Base-by-base conservation (phyloP, 2,797 vertebrate species). In the Fistularia commersonii region DNA sequence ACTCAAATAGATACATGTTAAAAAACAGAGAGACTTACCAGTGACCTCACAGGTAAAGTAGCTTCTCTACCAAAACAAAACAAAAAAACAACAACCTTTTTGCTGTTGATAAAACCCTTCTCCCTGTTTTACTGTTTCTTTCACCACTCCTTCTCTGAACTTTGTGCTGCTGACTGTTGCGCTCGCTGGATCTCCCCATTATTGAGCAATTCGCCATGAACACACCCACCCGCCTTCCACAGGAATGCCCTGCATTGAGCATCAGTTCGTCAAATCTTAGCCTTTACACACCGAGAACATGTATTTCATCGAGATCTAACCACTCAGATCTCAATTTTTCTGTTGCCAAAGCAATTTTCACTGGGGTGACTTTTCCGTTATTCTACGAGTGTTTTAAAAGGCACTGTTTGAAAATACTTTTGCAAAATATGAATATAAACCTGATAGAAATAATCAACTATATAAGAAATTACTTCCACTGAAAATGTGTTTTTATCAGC, bases 71-170 rank as follows among this genome's bases (percentile, higher is more conserved):
- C 23, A 2, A 23, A 23, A 23, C 2, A 23, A 23, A 23, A n/a
- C n/a, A 4, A 23, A 23, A 2, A 23, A 23, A 23, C 2, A 23
- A 23, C 23, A 23, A 23, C 2, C 23, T 23, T 23, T 23, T 23
- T 23, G 23, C 23, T 23, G 23, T 23, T 4, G 23, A 23, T 23
- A 23, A 23, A 23, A 4, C 35, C 7, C 9, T 36, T 36, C 35
- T 8, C 35, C 35, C 35, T 36, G 35, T 6, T 10, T 7, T 36
- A 10, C 35, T 36, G 35, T 42, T 51, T 55, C 52, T 84, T 82
- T 61, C 73, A 55, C 66, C 74, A 88, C 63, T 63, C 33, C 2
- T 56, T 64, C 34, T 46, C 32, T 88, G 83, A 91, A 85, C 88
- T 88, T 87, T 90, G 84, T 42, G 52, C 78, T 49, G 32, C 48